Conservation (phyloP, 1,140 invertebrate species). For the Lordiphosa clarofinis region DNA sequence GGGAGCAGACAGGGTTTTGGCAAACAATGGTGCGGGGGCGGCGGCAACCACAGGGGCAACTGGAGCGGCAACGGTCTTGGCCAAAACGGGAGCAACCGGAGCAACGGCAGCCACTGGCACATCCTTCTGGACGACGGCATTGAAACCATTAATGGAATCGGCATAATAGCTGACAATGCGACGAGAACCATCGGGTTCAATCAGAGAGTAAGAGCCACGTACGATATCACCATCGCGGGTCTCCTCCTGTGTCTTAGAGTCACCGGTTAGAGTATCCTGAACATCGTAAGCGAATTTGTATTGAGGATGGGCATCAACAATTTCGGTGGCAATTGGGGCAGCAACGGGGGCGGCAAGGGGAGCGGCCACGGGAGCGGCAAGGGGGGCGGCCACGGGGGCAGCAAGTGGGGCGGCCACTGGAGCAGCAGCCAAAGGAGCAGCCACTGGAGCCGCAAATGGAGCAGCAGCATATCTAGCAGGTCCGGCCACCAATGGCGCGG, state of each 20-base stretch:
- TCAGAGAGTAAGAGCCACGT: conserved; percentile 81
- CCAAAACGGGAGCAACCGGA: conserved; percentile 61
- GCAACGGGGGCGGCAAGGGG: conserved; percentile 47
- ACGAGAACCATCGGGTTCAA: conserved; percentile 82
- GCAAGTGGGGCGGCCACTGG: no score
- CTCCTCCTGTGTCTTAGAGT: conserved; percentile 82
- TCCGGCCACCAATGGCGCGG: conserved; percentile 26
- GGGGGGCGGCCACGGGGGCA: conserved; percentile 24
- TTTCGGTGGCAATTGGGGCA: conserved; percentile 53
- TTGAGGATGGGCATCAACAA: conserved; percentile 81
- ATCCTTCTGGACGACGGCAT: conserved; percentile 82
- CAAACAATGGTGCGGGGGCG: conserved; percentile 55
- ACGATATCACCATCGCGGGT: conserved; percentile 82
- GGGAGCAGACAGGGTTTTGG: conserved; percentile 60
- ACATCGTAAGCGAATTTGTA: conserved; percentile 82
- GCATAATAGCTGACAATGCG: conserved; percentile 82
- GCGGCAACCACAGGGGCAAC: conserved; percentile 47
- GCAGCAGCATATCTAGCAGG: conserved; percentile 17
- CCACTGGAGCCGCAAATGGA: conserved; percentile 47
- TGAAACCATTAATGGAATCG: conserved; percentile 82
- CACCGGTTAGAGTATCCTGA: conserved; percentile 82
- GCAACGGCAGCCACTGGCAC: conserved; percentile 78
- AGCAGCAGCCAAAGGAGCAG: conserved; percentile 34
- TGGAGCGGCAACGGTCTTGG: conserved; percentile 55
- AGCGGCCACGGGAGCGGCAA: conserved; percentile 17